Percentiles rank a stretch among this genome's conserved stretches.
These are phyloP conservation scores for Muscidifurax raptorellus DNA, from an alignment of 1,140 invertebrate genomes.

Conservation along the genomic window DNA sequence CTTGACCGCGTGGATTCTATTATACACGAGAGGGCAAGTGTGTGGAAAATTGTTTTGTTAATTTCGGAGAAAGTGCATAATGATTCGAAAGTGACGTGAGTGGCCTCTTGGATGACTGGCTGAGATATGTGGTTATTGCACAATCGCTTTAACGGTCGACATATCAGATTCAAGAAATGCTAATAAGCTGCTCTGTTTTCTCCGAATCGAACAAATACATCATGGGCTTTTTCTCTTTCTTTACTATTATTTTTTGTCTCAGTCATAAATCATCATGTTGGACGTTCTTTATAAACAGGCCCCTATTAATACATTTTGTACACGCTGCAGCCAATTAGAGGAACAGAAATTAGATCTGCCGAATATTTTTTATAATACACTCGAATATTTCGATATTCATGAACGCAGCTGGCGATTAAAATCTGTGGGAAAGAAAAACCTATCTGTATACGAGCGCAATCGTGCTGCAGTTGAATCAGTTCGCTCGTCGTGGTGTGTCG, in stretches of 20 bases:
- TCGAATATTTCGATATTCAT: constrained; percentile 24
- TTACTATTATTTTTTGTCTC: not conserved
- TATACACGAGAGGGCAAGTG: not conserved
- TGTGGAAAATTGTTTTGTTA: not conserved
- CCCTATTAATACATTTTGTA: not conserved
- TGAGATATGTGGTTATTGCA: not conserved
- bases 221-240: not conserved
- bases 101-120: not conserved
- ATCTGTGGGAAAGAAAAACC: constrained; percentile 23
- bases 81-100: not conserved
- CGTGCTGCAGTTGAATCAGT: constrained; percentile 19
- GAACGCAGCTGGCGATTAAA: constrained; percentile 9
- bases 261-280: not conserved
- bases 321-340: not conserved
- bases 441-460: constrained; percentile 20
- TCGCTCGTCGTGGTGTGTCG: not conserved
- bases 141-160: not conserved
- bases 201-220: not conserved
- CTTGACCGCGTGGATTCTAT: not conserved
- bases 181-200: not conserved
- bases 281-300: not conserved
- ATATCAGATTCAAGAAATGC: not conserved
- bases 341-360: not conserved
- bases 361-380: not conserved
- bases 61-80: not conserved